Percentiles rank a stretch among this genome's conserved stretches.
Conservation (phyloP, 2,888 invertebrate genomes). For the Hypsopygia costalis region DNA sequence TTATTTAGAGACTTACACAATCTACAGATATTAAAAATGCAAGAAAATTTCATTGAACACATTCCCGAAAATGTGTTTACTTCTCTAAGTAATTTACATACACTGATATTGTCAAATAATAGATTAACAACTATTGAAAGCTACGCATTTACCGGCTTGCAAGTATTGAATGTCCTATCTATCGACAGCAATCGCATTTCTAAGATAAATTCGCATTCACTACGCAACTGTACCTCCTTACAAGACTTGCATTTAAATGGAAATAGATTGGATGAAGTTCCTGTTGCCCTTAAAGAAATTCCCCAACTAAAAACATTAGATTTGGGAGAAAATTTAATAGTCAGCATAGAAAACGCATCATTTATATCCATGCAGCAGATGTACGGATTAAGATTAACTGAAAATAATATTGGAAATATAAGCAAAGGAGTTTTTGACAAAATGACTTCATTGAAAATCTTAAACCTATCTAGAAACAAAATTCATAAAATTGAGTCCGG, state of each 20-base stretch:
- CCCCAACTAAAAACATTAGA: slow-evolving; percentile 89
- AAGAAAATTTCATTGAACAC: slow-evolving; percentile 88
- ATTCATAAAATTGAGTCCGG: slow-evolving; percentile 89
- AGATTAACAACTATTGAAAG: slow-evolving; percentile 87
- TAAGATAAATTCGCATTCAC: slow-evolving; percentile 86
- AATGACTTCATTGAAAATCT: slow-evolving; percentile 88
- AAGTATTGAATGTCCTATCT: slow-evolving; percentile 87
- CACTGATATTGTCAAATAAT: slow-evolving; percentile 90
- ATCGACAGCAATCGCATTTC: slow-evolving; percentile 90
- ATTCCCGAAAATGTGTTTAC: slow-evolving; percentile 90
- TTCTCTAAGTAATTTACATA: slow-evolving; percentile 88
- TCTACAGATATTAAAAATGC: slow-evolving; percentile 88
- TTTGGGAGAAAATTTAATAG: slow-evolving; percentile 92
- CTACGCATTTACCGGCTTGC: slow-evolving; percentile 87
- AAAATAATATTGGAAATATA: slow-evolving; percentile 90
- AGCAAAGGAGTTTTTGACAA: slow-evolving; percentile 89
- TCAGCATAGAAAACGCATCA: slow-evolving; percentile 88
- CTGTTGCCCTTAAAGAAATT: slow-evolving; percentile 86
- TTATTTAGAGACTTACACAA: slow-evolving; percentile 89
- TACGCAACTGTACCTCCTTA: slow-evolving; percentile 89
- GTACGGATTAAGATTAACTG: slow-evolving; percentile 89
- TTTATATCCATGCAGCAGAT: slow-evolving; percentile 90
- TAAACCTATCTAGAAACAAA: slow-evolving; percentile 91
- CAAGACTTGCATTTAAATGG: slow-evolving; percentile 92
- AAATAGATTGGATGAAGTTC: slow-evolving; percentile 88